These are phyloP conservation scores for Yoshiicerus persimilis DNA, from an alignment of 1,140 invertebrate species.

Conservation along the genomic window DNA sequence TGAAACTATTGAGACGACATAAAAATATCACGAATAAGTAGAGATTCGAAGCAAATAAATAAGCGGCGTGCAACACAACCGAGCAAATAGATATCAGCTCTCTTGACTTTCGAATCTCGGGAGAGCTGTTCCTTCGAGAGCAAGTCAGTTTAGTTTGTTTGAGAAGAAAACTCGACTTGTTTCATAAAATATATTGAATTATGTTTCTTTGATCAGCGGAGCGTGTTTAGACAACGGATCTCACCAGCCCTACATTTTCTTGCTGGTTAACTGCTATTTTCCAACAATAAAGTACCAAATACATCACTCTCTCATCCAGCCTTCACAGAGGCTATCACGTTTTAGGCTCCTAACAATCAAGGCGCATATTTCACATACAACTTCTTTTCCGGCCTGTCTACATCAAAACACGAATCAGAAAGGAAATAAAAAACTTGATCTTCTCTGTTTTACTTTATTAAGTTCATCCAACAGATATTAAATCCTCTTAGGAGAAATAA, in stretches of 20 bases:
- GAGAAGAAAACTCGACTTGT: not conserved
- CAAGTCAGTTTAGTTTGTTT: not conserved
- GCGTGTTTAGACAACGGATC: not conserved
- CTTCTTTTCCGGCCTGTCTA: not conserved
- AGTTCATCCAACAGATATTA: not conserved
- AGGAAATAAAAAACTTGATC: not conserved
- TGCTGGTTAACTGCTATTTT: not conserved
- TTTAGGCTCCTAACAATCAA: not conserved
- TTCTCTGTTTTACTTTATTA: not conserved
- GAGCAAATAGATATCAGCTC: not conserved
- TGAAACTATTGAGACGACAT: not conserved
- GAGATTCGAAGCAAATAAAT: not conserved
- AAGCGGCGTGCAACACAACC: not conserved
- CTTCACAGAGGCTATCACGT: not conserved
- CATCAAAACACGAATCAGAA: not conserved
- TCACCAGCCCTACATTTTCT: not conserved
- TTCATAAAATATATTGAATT: constrained; percentile 19
- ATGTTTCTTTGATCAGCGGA: constrained; percentile 1
- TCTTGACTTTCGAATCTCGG: not conserved
- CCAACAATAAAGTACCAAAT: not conserved
- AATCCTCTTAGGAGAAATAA: not conserved
- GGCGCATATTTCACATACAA: not conserved
- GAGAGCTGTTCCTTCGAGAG: not conserved
- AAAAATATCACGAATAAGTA: not conserved
- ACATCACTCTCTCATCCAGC: not conserved